Evolutionary conservation across 2,888 invertebrate species (phyloP).

Genomic region (Mystacides longicornis): DNA sequence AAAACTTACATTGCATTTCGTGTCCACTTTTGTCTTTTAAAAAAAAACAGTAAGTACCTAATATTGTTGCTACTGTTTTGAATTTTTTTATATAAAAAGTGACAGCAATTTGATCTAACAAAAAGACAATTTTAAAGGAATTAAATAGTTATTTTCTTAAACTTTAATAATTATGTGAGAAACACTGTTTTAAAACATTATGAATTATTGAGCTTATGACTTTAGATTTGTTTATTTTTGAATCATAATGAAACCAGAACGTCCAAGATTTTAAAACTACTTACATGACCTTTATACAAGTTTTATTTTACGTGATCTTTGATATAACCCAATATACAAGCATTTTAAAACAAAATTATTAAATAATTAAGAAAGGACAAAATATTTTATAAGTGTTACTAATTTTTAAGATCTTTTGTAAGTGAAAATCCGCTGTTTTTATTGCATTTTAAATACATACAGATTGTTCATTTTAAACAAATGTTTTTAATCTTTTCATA

Average conservation of each 20-base stretch:
- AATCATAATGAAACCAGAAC: slow-evolving; percentile 1
- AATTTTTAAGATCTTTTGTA: not conserved
- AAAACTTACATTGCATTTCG: no score
- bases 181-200: not conserved
- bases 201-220: slow-evolving; percentile 2
- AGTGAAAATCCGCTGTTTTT: no score
- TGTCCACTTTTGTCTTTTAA: no score
- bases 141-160: no score
- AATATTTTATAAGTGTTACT: not conserved
- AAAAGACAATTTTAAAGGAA: no score
- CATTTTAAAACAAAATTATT: not conserved
- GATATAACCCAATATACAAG: slow-evolving; percentile 1
- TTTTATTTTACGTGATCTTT: not conserved
- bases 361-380: not conserved
- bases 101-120: no score
- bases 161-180: not conserved
- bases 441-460: no score
- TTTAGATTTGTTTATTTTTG: slow-evolving; percentile 1
- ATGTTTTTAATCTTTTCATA: no score
- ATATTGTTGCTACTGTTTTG: no score
- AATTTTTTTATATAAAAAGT: no score
- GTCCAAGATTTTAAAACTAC: slow-evolving; percentile 1
- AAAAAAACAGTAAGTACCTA: no score
- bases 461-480: no score
- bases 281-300: not conserved